Evolutionary conservation across 2,113 vertebrate species (phyloP), one percentile per base, ranked within the genome.

Genomic region (Lasiurus borealis): DNA sequence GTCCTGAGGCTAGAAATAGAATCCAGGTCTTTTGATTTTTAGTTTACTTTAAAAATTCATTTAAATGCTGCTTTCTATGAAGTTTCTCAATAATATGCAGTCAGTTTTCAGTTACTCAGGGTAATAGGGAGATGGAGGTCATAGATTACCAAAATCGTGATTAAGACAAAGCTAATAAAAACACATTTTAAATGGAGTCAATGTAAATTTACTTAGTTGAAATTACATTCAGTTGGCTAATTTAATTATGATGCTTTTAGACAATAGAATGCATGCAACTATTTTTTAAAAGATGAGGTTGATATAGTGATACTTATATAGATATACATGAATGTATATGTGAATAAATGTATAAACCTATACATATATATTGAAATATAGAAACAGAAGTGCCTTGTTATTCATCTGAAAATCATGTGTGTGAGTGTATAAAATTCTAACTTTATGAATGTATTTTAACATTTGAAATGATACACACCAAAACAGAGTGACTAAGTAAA

Each of bases 121-220:
- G 15, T 95, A 94, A 95, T 95, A 66, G 80, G 54, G 34, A 90
- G 66, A 95, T 27, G 18, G 9, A 91, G 59, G 77, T 82, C 69
- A 87, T 64, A 95, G 36, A 94, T 96, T 88, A 95, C 19, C 10
- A 90, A 95, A 95, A 95, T 88, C 34, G 66, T 75, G 44, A 90
- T 92, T 90, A 92, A 93, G 62, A 88, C 40, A 93, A 91, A 90
- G 73, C 40, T 93, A 97, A 92, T 46, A 95, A 93, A 96, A 96
- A 92, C 23, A 87, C 46, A 10, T 48, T 95, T 93, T 88, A 85
- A 93, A 88, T 88, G 36, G 10, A 93, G 62, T 96, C 66, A 75
- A 73, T 95, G 48, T 84, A 92, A 95, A 97, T 27, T 76, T 83
- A 76, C 27, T 94, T 94, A 92, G 75, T 97, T 96, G 94, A 96